A percentile compares a stretch with the other conserved stretches of the same genome.
phyloP scores from a whole-genome alignment of 2,113 vertebrate genomes.

The Paradoxurus hermaphroditus region DNA sequence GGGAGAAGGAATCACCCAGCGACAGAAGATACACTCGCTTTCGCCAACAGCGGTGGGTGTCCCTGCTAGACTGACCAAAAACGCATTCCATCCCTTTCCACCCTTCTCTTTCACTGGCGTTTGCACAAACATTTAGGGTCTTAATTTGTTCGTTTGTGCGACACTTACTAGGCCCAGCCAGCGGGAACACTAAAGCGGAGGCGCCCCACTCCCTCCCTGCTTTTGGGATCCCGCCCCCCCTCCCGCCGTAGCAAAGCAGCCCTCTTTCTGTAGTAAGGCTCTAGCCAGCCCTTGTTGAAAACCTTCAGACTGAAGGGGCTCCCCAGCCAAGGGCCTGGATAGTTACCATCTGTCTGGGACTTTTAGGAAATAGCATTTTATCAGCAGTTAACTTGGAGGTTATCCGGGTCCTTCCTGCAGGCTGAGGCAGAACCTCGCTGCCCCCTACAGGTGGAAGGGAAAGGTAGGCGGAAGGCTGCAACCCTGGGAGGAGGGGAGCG shows the following conservation, averaged over 20 bases:
- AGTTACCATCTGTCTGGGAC: neutral
- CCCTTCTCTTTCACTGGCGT: neutral
- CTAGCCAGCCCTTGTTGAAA: neutral
- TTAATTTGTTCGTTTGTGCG: neutral
- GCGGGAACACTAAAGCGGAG: neutral
- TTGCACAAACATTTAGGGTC: neutral
- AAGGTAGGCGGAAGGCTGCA: neutral
- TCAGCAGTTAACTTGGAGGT: neutral
- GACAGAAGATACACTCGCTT: neutral
- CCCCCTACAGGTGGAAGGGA: neutral
- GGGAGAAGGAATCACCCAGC: neutral
- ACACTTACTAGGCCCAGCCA: neutral
- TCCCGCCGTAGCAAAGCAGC: neutral
- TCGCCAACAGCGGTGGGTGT: neutral
- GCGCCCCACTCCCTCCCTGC: neutral
- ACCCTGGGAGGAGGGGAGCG: too few species aligned
- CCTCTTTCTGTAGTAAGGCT: neutral
- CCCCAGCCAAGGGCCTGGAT: neutral
- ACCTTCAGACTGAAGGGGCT: neutral
- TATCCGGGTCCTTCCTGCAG: neutral
- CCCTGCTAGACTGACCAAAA: neutral
- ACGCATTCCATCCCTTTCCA: neutral
- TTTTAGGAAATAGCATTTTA: neutral
- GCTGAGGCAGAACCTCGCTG: slow-evolving; percentile 18
- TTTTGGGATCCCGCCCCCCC: neutral